Evolutionary conservation across 2,797 vertebrate genomes (phyloP).

Genomic region (Sebastes hopkinsi): DNA sequence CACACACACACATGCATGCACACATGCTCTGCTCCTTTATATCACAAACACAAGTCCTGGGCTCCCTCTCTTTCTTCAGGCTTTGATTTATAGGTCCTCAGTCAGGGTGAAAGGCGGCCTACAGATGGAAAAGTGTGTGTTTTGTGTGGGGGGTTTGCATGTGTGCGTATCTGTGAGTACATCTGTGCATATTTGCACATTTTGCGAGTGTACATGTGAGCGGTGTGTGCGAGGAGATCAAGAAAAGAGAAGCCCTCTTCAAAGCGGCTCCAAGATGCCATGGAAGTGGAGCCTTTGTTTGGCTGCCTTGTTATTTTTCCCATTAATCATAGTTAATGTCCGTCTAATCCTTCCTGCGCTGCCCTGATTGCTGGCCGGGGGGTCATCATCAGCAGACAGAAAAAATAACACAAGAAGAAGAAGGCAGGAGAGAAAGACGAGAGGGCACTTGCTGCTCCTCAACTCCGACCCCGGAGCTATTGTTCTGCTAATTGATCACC

Average conservation of each 20-base stretch:
- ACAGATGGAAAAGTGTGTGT: slow-evolving; percentile 59
- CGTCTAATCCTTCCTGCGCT: slow-evolving; percentile 71
- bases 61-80: slow-evolving; percentile 42
- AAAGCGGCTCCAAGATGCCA: slow-evolving; percentile 53
- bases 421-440: slow-evolving; percentile 13
- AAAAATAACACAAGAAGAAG: slow-evolving; percentile 47
- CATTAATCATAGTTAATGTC: slow-evolving; percentile 81
- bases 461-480: slow-evolving; percentile 63
- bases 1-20: slow-evolving; percentile 1
- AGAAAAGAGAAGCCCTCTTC: slow-evolving; percentile 55
- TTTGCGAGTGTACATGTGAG: neutral
- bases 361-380: slow-evolving; percentile 70
- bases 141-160: slow-evolving; percentile 12
- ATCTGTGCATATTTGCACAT: slow-evolving; percentile 25
- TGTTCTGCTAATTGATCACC: slow-evolving; percentile 86
- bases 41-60: slow-evolving; percentile 42
- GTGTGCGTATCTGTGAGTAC: slow-evolving; percentile 6
- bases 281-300: slow-evolving; percentile 70
- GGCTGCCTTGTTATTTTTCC: slow-evolving; percentile 62
- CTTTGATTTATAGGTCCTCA: slow-evolving; percentile 64
- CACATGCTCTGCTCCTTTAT: slow-evolving; percentile 33
- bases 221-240: neutral
- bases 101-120: slow-evolving; percentile 47
- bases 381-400: slow-evolving; percentile 60
- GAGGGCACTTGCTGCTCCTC: slow-evolving; percentile 43